These are phyloP conservation scores for Timandra comae DNA, from an alignment of 2,888 invertebrate species.

Conservation along the genomic window DNA sequence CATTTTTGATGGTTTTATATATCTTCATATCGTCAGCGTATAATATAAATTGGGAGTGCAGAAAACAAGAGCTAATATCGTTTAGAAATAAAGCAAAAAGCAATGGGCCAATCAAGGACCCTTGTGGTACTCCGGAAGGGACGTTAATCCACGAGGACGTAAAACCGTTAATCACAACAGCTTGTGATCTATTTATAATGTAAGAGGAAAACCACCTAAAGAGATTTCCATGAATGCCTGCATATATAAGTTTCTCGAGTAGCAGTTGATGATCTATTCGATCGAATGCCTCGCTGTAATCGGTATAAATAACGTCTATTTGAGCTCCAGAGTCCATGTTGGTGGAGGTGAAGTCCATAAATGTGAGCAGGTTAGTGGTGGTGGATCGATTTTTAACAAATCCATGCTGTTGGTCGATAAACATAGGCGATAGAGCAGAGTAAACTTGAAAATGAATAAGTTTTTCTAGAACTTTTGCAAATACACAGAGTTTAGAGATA, in stretches of 20 bases:
- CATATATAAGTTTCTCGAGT: background rate
- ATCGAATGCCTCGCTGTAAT: conserved; percentile 17
- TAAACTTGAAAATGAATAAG: background rate
- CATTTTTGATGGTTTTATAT: background rate
- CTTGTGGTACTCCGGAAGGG: conserved; percentile 4
- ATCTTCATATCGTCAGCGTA: conserved; percentile 7
- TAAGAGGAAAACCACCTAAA: conserved; percentile 8
- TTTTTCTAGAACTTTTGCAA: too few relatives aligned
- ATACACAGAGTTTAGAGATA: too few relatives aligned
- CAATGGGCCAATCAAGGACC: background rate
- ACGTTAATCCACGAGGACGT: background rate
- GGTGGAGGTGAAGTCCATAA: conserved; percentile 2
- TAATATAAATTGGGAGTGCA: conserved; percentile 2
- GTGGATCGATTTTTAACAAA: conserved; percentile 19
- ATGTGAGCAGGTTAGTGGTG: conserved; percentile 11
- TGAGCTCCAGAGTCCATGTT: conserved; percentile 4
- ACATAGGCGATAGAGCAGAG: background rate
- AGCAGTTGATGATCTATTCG: conserved; percentile 12
- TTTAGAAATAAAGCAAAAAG: conserved; percentile 1
- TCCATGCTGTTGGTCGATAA: conserved; percentile 12
- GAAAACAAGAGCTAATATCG: conserved; percentile 4
- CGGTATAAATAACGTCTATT: conserved; percentile 13
- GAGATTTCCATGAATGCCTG: too few relatives aligned
- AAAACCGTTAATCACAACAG: conserved; percentile 6
- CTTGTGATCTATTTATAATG: too few relatives aligned